A percentile compares a stretch with the other conserved stretches of the same genome.
Conservation (phyloP, 2,797 vertebrate species). For the Sciaenops ocellatus region DNA sequence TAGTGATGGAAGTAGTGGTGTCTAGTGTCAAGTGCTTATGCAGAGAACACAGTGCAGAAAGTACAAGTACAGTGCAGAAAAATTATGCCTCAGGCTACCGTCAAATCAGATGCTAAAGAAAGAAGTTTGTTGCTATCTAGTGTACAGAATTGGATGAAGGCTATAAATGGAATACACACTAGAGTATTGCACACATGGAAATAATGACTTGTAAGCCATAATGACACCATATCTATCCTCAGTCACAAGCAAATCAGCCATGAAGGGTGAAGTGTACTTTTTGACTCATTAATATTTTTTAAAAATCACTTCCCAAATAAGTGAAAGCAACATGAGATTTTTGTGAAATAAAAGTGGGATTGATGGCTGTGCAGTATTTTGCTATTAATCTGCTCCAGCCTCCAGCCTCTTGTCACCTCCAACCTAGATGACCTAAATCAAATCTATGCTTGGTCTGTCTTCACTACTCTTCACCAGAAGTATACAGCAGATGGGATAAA, state of each 20-base stretch:
- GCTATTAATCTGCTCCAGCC: neutral
- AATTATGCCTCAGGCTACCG: neutral
- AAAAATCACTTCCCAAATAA: neutral
- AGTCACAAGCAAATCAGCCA: conserved; percentile 4
- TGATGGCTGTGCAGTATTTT: neutral
- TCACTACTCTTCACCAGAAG: neutral
- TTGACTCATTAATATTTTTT: no score
- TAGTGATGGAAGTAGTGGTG: conserved; percentile 29
- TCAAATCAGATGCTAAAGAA: conserved; percentile 3
- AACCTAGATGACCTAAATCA: neutral
- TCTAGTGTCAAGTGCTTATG: conserved; percentile 13
- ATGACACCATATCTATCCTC: neutral
- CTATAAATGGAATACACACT: neutral
- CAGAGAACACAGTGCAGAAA: neutral
- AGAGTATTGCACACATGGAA: neutral
- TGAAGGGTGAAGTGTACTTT: neutral
- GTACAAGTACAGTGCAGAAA: neutral
- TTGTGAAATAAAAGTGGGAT: conserved; percentile 7
- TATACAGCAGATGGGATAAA: neutral
- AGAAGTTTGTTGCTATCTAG: neutral
- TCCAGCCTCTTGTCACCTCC: neutral
- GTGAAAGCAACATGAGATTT: neutral
- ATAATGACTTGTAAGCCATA: neutral
- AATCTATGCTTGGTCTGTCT: neutral
- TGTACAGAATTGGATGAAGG: neutral